Conservation (phyloP, 92 coral and sea anemone genomes). For the Porites rus region DNA sequence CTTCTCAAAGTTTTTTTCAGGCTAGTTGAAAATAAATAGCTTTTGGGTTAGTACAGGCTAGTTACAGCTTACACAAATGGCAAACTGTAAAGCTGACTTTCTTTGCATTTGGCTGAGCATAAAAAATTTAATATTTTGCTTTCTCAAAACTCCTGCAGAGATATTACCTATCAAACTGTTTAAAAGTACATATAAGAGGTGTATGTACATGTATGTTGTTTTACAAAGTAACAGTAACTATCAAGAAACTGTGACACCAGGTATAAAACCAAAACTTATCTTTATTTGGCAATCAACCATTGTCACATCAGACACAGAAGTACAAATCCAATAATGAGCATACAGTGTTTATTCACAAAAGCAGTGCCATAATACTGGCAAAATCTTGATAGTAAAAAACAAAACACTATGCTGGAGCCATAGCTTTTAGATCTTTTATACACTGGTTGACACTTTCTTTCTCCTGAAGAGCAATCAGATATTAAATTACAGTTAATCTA, state of each 20-base stretch:
- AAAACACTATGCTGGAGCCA: slow-evolving; percentile 54
- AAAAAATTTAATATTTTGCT: no score
- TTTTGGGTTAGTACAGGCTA: not conserved
- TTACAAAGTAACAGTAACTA: no score
- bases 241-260: not conserved
- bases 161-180: no score
- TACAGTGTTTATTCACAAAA: slow-evolving; percentile 35
- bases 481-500: no score
- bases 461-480: slow-evolving; percentile 59
- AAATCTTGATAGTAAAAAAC: not conserved
- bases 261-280: not conserved
- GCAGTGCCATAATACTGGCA: not conserved
- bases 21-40: not conserved
- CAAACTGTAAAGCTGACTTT: no score
- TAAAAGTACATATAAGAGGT: no score
- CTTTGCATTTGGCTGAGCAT: no score
- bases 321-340: not conserved
- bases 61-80: no score
- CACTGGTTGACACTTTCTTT: slow-evolving; percentile 97
- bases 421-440: slow-evolving; percentile 89
- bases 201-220: no score
- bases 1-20: no score
- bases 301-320: not conserved
- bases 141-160: no score
- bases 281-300: slow-evolving; percentile 10